Evolutionary conservation across 2,113 vertebrate genomes (phyloP).

Genomic region (Arothron firmamentum): DNA sequence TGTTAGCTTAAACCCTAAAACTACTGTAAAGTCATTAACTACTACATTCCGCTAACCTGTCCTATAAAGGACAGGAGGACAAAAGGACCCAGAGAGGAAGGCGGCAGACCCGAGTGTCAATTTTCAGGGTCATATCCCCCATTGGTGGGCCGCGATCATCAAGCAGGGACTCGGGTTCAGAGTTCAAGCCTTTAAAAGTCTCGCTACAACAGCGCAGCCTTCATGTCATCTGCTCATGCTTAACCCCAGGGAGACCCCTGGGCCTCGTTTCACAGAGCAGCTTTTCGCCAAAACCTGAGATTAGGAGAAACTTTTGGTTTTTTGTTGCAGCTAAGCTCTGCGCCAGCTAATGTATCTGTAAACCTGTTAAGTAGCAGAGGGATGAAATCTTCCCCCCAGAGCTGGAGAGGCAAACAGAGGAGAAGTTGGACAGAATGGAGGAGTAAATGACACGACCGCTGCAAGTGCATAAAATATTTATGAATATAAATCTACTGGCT

Average conservation of each 20-base stretch:
- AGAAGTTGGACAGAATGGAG: too few species aligned
- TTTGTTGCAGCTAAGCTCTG: not conserved
- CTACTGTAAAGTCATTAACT: too few species aligned
- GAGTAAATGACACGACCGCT: too few species aligned
- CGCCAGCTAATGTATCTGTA: not conserved
- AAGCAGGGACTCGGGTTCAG: slow-evolving; percentile 41
- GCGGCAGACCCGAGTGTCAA: slow-evolving; percentile 35
- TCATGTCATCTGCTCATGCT: slow-evolving; percentile 28
- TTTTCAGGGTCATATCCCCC: slow-evolving; percentile 61
- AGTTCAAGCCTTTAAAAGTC: slow-evolving; percentile 62
- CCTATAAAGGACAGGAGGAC: not conserved
- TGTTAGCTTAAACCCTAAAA: too few species aligned
- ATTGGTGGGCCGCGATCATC: slow-evolving; percentile 35
- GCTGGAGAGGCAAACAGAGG: too few species aligned
- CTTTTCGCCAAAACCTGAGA: not conserved
- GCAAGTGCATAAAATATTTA: too few species aligned
- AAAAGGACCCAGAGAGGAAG: slow-evolving; percentile 11
- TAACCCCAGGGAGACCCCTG: slow-evolving; percentile 24
- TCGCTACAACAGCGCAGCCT: slow-evolving; percentile 37
- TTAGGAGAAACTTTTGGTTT: not conserved
- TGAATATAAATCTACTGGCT: too few species aligned
- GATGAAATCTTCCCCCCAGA: too few species aligned
- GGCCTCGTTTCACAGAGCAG: slow-evolving; percentile 19
- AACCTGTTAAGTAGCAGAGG: too few species aligned
- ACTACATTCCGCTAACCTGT: too few species aligned